Evolutionary conservation across 2,113 vertebrate genomes (phyloP), one percentile per base, ranked within the genome.

Genomic region (Deroptyus accipitrinus): DNA sequence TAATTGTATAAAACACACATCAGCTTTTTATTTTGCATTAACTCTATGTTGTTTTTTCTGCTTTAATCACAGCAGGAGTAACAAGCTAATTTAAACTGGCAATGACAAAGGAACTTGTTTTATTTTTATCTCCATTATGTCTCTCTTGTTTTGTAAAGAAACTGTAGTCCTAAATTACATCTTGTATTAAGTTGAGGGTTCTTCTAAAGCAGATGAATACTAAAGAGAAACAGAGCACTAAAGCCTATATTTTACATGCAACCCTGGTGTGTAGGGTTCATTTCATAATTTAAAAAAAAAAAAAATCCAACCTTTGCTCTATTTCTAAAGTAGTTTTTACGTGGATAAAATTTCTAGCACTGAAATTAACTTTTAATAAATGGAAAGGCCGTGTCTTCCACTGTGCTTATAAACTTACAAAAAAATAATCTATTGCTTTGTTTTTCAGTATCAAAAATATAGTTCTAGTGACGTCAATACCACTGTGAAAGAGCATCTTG

Each of bases 281-380:
- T 72, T 18, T 78, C 3, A 55, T 81, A 37, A 51, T 44, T 31
- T 18, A 35, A 39, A 80, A 54, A 61, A 31, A 0, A 3, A 11
- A 30, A 1, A 52, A 35, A 51, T 42, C 16, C 51, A 51, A 61
- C 10, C 28, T 80, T 87, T 70, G 10, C 28, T 90, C 19, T 25
- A 62, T 61, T 91, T 42, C 28, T 25, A 83, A 87, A 95, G 54
- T 64, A 75, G 49, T 59, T 94, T 87, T 70, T 51, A 68, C 3
- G 13, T 30, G 12, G 74, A 85, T 78, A 12, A 90, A 83, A 70
- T 6, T 85, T 41, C 61, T 9, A 85, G 30, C 31, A 48, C 9
- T 63, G 46, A 76, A 95, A 94, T 88, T 69, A 83, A 20, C 39
- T 94, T 94, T 70, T 70, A 94, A 70, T 69, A 74, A 64, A 80